These are phyloP conservation scores for Tineola bisselliella DNA, from an alignment of 2,888 invertebrate genomes.

Conservation along the genomic window DNA sequence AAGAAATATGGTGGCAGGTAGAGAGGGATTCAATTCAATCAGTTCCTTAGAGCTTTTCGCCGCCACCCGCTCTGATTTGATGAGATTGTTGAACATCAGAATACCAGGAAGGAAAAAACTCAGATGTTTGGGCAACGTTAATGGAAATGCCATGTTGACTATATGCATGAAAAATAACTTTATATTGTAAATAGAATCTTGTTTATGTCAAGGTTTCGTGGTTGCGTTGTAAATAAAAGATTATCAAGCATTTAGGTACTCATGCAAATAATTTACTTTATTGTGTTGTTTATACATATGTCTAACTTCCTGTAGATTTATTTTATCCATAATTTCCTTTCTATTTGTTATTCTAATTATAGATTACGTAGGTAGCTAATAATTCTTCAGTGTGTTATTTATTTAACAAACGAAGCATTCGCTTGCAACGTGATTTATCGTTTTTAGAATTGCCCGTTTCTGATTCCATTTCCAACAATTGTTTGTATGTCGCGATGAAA, in stretches of 20 bases:
- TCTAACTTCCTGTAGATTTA: too few species aligned
- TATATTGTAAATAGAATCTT: conserved; percentile 12
- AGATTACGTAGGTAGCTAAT: not conserved
- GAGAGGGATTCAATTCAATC: conserved; percentile 60
- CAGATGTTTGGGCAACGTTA: conserved; percentile 31
- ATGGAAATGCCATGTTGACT: conserved; percentile 44
- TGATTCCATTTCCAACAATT: conserved; percentile 2
- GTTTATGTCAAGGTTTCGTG: not conserved
- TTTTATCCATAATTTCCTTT: not conserved
- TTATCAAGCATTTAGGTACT: too few species aligned
- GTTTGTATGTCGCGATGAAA: not conserved
- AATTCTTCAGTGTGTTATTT: not conserved
- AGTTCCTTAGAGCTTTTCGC: conserved; percentile 50
- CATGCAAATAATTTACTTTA: too few species aligned
- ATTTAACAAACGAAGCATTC: not conserved
- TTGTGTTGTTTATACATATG: too few species aligned
- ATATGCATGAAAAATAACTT: conserved; percentile 12
- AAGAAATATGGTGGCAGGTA: conserved; percentile 56
- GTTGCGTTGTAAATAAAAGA: not conserved
- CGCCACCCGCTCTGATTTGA: conserved; percentile 44
- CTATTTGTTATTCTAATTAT: not conserved
- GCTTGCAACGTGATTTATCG: conserved; percentile 7
- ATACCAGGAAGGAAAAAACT: conserved; percentile 37
- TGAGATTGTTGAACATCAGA: conserved; percentile 63
- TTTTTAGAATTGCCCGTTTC: conserved; percentile 12